These are phyloP conservation scores for Zaprionus tsacasi DNA, from an alignment of 1,140 invertebrate genomes.

Conservation along the genomic window DNA sequence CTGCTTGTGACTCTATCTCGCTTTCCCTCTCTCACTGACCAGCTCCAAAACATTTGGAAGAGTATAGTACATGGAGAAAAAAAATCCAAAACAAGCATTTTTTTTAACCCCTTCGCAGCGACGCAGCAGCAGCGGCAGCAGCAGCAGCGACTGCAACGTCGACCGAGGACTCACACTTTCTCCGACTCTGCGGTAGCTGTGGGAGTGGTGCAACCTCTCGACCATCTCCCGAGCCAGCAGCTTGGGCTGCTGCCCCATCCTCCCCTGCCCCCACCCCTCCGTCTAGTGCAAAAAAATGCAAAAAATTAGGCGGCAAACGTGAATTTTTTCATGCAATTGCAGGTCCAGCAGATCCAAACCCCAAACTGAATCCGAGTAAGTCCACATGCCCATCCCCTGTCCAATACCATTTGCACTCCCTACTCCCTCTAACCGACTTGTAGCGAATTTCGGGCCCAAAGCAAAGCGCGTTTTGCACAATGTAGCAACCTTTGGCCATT, in stretches of 20 bases:
- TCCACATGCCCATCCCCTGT: neutral
- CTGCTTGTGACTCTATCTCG: neutral
- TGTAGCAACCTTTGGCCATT: constrained; percentile 69
- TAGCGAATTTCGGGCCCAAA: constrained; percentile 20
- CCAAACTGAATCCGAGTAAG: constrained; percentile 4
- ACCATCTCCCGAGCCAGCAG: constrained; percentile 29
- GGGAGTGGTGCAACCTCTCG: constrained; percentile 53
- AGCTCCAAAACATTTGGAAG: constrained; percentile 58
- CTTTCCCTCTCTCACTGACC: constrained; percentile 23
- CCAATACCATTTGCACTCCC: neutral
- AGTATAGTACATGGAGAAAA: constrained; percentile 54
- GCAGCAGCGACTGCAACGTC: constrained; percentile 10
- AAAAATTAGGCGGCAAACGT: constrained; percentile 80
- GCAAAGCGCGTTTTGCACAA: constrained; percentile 68
- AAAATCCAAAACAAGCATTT: constrained; percentile 74
- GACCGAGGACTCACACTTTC: constrained; percentile 30
- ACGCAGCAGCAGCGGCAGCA: constrained; percentile 30
- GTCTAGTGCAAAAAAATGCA: constrained; percentile 68
- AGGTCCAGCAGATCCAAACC: constrained; percentile 47
- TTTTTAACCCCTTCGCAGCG: constrained; percentile 75
- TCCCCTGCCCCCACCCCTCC: neutral
- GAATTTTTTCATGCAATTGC: constrained; percentile 69
- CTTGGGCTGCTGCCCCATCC: constrained; percentile 11
- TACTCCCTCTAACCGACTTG: neutral
- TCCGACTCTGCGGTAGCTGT: constrained; percentile 15